Evolutionary conservation across 2,888 invertebrate genomes (phyloP), one percentile per base, ranked within the genome.

Genomic region (Margaritifera margaritifera): DNA sequence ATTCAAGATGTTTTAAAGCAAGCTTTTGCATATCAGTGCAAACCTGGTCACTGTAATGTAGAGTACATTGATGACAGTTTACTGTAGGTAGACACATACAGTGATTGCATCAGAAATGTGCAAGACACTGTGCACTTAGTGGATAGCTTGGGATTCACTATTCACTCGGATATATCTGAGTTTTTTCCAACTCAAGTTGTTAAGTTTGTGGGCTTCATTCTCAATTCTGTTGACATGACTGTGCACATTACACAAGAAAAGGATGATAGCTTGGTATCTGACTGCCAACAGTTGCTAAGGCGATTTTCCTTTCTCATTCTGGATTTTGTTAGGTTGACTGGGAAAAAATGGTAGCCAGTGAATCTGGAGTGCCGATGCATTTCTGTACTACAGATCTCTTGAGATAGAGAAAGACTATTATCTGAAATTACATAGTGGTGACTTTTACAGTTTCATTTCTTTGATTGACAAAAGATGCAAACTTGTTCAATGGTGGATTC

Each of bases 1-100:
- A 2, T 71, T 68, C 52, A 74, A 70, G 27, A 68, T 65, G 27
- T 24, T 71, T 24, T 74, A 51, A 74, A 71, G 56, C 66, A 68
- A 18, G 64, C 4, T 73, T n/a, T 54, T 62, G 58, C 72, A 15
- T 51, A 50, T 50, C 52, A 73, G 20, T 27, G 72, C 42, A 62
- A 60, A 50, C n/a, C 55, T 57, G 71, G 73, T 22, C 65, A 64
- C 59, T 20, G 51, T 3, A 60, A 53, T 60, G 27, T 56, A 19
- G 69, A 65, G 6, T 76, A 74, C 52, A 72, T 76, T 64, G 74
- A 76, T 72, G 76, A 76, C 42, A 65, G 42, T 22, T 57, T 64
- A 8, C 22, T 73, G 6, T 8, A 19, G 19, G 68, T 56, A 20
- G 63, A 58, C 18, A 62, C 65, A 20, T 55, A 31, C 4, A 55